A percentile compares a stretch with the other conserved stretches of the same genome.
Evolutionary conservation across 1,140 invertebrate genomes (phyloP).

Genomic region (Drosophila nigrodunni): DNA sequence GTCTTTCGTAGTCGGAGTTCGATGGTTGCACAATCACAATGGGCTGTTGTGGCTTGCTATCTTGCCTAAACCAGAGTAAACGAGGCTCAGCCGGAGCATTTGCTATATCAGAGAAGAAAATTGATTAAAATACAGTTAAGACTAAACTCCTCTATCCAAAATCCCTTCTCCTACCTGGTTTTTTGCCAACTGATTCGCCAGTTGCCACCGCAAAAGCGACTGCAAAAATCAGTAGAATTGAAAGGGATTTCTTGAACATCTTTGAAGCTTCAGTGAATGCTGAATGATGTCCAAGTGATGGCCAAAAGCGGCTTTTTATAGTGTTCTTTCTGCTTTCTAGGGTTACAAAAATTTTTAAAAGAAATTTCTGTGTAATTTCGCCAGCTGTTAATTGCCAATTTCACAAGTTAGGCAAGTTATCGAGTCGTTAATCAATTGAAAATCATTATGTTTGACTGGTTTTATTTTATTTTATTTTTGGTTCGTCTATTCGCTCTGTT

Average conservation of each 20-base stretch:
- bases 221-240: slow-evolving; percentile 30
- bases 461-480: not conserved
- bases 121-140: not conserved
- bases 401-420: slow-evolving; percentile 49
- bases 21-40: slow-evolving; percentile 41
- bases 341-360: slow-evolving; percentile 1
- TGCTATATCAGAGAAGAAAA: not conserved
- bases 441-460: slow-evolving; percentile 8
- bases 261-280: slow-evolving; percentile 24
- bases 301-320: slow-evolving; percentile 54
- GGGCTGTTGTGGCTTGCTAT: slow-evolving; percentile 30
- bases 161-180: slow-evolving; percentile 1
- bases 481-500: slow-evolving; percentile 28
- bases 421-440: slow-evolving; percentile 67
- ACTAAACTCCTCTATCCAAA: not conserved
- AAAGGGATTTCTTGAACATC: slow-evolving; percentile 38
- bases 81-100: slow-evolving; percentile 42
- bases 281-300: slow-evolving; percentile 43
- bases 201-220: not conserved
- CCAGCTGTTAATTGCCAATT: slow-evolving; percentile 35
- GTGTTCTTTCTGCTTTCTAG: slow-evolving; percentile 23
- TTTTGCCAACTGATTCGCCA: not conserved
- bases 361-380: slow-evolving; percentile 33
- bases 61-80: slow-evolving; percentile 44
- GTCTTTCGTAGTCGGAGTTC: slow-evolving; percentile 6